Base-by-base conservation (phyloP, 2,888 invertebrate genomes). In the Automeris io region DNA sequence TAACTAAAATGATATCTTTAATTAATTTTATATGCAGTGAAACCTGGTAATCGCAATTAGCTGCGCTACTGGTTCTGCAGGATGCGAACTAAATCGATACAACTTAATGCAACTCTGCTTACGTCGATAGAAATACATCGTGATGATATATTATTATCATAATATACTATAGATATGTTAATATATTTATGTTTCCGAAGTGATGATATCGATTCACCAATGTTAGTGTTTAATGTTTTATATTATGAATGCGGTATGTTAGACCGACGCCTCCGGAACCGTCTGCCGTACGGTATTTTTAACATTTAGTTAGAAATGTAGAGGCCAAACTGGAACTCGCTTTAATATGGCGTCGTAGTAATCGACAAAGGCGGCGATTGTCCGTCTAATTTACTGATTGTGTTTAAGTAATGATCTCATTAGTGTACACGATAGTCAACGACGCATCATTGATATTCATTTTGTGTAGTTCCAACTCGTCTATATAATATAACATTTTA, bases 381-480 rank as follows among this genome's bases (percentile, higher is more conserved):
- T 48, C 40, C 45, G 29, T 46, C 39, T 45, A 49, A 48, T 57
- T 55, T 47, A 49, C 40, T 42, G 43, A 41, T 46, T 37, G 40
- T 46, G 51, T 45, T 41, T 49, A 43, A 44, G 41, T 52, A 55
- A 54, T 54, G 48, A 49, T 45, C 49, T 48, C 48, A 51, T 51
- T 49, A 48, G 39, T 16, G n/a, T 6, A 29, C 29, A 29, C 29
- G 16, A 5, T 16, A n/a, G 13, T 16, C 8, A 16, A 23, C 23
- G 12, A 13, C 11, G 32, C 31, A 16, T 11, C 38, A 31, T 37
- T 32, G 23, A 18, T n/a, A 29, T 29, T 32, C 16, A 11, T 18
- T 11, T 11, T 2, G 18, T 8, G 31, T 16, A 31, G 22, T 18
- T 7, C 19, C 5, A 24, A 7, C 24, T n/a, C 18, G 13, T 16